A percentile compares a stretch with the other conserved stretches of the same genome.
These are phyloP conservation scores for Austrolebias charrua DNA, from an alignment of 2,797 vertebrate species.

Conservation along the genomic window DNA sequence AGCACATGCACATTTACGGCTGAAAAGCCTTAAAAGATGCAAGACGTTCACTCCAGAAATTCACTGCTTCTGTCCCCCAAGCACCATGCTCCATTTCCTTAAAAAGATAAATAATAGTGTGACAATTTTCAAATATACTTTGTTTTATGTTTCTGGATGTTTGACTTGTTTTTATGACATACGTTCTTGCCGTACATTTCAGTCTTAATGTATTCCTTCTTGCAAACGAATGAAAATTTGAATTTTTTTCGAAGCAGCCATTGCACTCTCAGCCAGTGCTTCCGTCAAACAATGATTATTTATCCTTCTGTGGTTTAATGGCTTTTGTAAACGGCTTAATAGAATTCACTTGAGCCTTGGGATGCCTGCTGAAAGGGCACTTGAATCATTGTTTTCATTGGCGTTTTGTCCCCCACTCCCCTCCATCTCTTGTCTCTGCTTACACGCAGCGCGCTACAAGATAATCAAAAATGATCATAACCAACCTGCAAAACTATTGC, in stretches of 20 bases:
- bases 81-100: no score
- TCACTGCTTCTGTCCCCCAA: no score
- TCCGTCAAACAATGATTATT: constrained; percentile 65
- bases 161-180: constrained; percentile 23
- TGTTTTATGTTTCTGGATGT: no score
- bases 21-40: no score
- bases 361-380: constrained; percentile 51
- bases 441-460: constrained; percentile 35
- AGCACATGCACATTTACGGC: no score
- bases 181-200: constrained; percentile 22
- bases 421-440: constrained; percentile 29
- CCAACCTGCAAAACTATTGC: constrained; percentile 46
- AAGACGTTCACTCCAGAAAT: no score
- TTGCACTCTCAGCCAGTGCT: constrained; percentile 40
- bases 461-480: constrained; percentile 62
- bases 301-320: constrained; percentile 64
- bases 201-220: background rate
- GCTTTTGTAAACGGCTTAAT: constrained; percentile 65
- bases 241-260: constrained; percentile 47
- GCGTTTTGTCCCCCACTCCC: constrained; percentile 24
- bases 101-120: no score
- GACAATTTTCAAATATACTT: no score
- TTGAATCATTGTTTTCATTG: constrained; percentile 57
- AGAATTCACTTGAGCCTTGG: constrained; percentile 57
- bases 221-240: constrained; percentile 31